phyloP scores from a whole-genome alignment of 1,140 invertebrate species.

The Cepaea nemoralis region DNA sequence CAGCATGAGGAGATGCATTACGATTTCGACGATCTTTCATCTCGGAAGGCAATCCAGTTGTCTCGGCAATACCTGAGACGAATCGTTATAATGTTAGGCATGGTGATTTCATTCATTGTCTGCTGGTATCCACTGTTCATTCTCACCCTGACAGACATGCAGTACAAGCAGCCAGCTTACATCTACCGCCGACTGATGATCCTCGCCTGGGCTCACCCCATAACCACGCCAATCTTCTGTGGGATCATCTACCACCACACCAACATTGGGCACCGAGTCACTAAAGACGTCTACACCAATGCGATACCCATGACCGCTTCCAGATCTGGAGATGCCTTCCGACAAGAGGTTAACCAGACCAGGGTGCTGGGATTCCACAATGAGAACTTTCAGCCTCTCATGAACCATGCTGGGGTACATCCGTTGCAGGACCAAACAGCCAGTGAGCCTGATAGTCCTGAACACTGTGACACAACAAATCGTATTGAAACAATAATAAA shows the following conservation, averaged over 20 bases:
- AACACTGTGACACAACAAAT: neutral
- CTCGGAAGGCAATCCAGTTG: conserved; percentile 35
- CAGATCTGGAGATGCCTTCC: conserved; percentile 30
- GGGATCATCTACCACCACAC: conserved; percentile 62
- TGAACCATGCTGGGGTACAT: neutral
- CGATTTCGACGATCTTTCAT: conserved; percentile 50
- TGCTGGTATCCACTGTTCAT: conserved; percentile 92
- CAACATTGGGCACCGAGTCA: conserved; percentile 42
- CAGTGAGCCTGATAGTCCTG: neutral
- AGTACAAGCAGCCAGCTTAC: conserved; percentile 46
- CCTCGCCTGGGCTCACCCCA: conserved; percentile 72
- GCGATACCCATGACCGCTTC: conserved; percentile 45
- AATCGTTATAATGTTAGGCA: conserved; percentile 72
- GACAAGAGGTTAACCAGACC: neutral
- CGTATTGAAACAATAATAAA: conserved; percentile 25
- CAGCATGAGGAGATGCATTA: conserved; percentile 82
- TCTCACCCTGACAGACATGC: conserved; percentile 78
- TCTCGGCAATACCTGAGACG: conserved; percentile 51
- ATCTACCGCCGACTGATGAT: conserved; percentile 60
- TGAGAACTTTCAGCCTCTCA: conserved; percentile 27
- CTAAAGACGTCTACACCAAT: conserved; percentile 48
- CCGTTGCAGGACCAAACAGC: neutral
- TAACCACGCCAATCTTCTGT: conserved; percentile 61
- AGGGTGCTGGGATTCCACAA: conserved; percentile 30
- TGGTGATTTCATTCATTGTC: conserved; percentile 85